Conservation (phyloP, 2,888 invertebrate species). For the Bedellia somnulentella region DNA sequence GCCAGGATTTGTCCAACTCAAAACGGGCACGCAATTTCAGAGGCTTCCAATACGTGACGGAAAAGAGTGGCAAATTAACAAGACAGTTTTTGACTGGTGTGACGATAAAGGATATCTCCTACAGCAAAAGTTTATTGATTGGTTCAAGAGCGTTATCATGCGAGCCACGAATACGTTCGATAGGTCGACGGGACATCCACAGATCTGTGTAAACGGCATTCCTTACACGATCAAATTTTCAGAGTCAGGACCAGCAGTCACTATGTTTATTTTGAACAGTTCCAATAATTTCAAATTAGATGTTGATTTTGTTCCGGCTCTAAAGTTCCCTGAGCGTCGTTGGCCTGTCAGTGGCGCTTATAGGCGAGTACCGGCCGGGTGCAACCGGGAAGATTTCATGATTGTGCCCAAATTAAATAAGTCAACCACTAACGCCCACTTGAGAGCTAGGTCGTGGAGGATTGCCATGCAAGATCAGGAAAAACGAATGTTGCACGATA, state of each 20-base stretch:
- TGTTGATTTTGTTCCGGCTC: constrained; percentile 56
- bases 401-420: constrained; percentile 49
- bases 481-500: constrained; percentile 33
- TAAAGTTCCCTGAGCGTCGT: constrained; percentile 38
- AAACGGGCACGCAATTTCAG: constrained; percentile 30
- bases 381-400: constrained; percentile 34
- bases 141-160: constrained; percentile 54
- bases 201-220: constrained; percentile 25
- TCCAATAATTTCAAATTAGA: constrained; percentile 26
- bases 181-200: constrained; percentile 2
- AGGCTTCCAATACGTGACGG: constrained; percentile 21
- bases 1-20: constrained; percentile 46
- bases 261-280: constrained; percentile 31
- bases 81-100: constrained; percentile 32
- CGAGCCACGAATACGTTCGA: constrained; percentile 31
- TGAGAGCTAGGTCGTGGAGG: constrained; percentile 43
- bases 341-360: constrained; percentile 30
- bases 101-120: constrained; percentile 34
- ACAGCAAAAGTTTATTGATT: constrained; percentile 42
- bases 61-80: constrained; percentile 25
- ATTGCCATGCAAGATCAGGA: constrained; percentile 57
- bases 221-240: constrained; percentile 22
- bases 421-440: constrained; percentile 11
- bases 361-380: constrained; percentile 18
- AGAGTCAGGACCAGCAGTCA: constrained; percentile 47